Evolutionary conservation across 2,113 vertebrate species (phyloP), one percentile per base, ranked within the genome.

Genomic region (Piaya cayana): DNA sequence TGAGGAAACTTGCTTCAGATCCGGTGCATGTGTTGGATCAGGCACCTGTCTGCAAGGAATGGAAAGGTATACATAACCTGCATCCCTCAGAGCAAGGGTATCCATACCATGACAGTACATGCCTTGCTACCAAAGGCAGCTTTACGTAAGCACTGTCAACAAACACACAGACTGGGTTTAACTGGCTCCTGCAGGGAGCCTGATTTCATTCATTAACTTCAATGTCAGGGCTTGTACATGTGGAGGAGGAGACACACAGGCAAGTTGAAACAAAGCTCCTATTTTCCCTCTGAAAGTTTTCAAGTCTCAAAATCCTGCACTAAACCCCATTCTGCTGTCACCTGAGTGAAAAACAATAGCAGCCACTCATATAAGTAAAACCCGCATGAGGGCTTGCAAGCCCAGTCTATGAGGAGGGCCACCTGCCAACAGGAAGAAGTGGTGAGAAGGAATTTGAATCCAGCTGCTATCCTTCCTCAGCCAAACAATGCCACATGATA

Each of bases 391-490:
- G 43, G 74, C 65, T 34, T 37, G 65, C 67, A 45, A 84, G 69
- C 62, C n/a, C 70, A 50, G 91, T 71, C 89, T 36, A 11, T 88
- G 82, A 22, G 3, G 68, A 94, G 93, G 90, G 82, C 92, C 88
- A 96, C 86, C 86, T 88, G 93, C 92, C 95, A 96, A 95, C 52
- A 93, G 91, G 94, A 95, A 96, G 88, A 81, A 80, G 76, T 36
- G 78, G 86, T 79, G 60, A 88, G 62, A 69, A 93, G 59, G 92
- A 95, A 96, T 96, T 65, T 68, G 80, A 90, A 93, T 95, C 91
- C 92, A 85, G 88, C 82, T 74, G 92, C 94, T 91, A 22, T 79
- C 77, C 80, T 93, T 77, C 65, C 84, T 56, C 86, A 62, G 91
- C 80, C 92, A 96, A 95, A 94, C 67, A 95, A 82, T 60, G 82